A percentile compares a stretch with the other conserved stretches of the same genome.
Conservation (phyloP, 2,113 vertebrate species). For the Crotalus viridis region DNA sequence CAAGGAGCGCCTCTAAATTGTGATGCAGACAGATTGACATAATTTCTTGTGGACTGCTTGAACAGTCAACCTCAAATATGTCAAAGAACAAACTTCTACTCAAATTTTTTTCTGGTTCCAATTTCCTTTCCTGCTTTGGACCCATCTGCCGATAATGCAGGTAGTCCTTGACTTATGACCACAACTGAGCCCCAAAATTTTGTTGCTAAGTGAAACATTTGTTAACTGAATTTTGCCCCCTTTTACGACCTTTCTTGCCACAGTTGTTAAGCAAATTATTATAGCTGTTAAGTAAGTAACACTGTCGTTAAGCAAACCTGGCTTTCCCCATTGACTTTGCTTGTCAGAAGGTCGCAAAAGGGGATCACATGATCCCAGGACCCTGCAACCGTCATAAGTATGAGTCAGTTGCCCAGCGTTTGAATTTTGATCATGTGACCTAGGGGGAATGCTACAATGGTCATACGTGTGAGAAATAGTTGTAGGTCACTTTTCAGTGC, state of each 20-base stretch:
- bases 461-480: neutral
- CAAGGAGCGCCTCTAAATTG: neutral
- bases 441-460: neutral
- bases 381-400: neutral
- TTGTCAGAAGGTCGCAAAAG: too few relatives aligned
- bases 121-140: neutral
- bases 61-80: neutral
- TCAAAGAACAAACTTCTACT: neutral
- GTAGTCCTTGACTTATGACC: neutral
- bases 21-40: neutral
- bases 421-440: neutral
- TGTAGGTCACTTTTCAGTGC: too few relatives aligned
- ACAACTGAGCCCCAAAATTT: neutral
- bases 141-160: neutral
- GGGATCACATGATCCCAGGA: neutral
- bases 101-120: neutral
- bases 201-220: neutral
- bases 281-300: too few relatives aligned
- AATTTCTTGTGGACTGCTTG: neutral
- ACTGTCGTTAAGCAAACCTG: rapidly evolving
- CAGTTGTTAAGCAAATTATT: neutral
- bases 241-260: neutral
- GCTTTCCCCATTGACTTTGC: neutral
- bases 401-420: neutral
- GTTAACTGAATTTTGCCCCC: neutral